Evolutionary conservation across 2,888 invertebrate species (phyloP).

Genomic region (Macrostomum cliftonense): DNA sequence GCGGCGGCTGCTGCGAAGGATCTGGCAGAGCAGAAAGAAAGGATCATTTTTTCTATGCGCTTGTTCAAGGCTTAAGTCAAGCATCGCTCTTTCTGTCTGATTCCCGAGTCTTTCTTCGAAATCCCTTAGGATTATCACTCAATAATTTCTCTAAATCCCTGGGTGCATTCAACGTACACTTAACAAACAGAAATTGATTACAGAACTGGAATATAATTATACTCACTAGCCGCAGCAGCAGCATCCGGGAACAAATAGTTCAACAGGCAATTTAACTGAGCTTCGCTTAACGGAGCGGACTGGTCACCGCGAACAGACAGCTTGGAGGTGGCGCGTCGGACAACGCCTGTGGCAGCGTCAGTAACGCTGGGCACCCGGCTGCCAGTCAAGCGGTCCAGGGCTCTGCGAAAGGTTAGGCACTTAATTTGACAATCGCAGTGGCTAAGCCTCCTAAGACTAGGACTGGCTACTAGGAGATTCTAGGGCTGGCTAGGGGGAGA

Average conservation of each 20-base stretch:
- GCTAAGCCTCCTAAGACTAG: too few species aligned
- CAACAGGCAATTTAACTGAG: neutral
- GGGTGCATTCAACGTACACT: too few species aligned
- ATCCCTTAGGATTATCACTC: too few species aligned
- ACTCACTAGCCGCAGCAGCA: neutral
- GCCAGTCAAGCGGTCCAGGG: neutral
- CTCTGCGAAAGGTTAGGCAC: neutral
- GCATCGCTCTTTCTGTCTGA: too few species aligned
- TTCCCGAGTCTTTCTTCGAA: too few species aligned
- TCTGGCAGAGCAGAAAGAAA: constrained; percentile 5
- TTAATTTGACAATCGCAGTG: neutral
- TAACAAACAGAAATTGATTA: too few species aligned
- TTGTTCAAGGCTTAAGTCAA: constrained; percentile 8
- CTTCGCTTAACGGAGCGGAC: neutral
- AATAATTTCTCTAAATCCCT: too few species aligned
- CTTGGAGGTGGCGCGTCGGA: neutral
- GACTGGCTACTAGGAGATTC: too few species aligned
- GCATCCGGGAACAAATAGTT: neutral
- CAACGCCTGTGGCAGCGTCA: neutral
- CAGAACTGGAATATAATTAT: too few species aligned
- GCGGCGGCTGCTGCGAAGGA: neutral
- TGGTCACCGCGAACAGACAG: neutral
- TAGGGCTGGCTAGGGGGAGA: too few species aligned
- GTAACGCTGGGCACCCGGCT: neutral
- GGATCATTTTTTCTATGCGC: too few species aligned